Conservation (phyloP, 2,113 vertebrate genomes). For the Eurystomus gularis region DNA sequence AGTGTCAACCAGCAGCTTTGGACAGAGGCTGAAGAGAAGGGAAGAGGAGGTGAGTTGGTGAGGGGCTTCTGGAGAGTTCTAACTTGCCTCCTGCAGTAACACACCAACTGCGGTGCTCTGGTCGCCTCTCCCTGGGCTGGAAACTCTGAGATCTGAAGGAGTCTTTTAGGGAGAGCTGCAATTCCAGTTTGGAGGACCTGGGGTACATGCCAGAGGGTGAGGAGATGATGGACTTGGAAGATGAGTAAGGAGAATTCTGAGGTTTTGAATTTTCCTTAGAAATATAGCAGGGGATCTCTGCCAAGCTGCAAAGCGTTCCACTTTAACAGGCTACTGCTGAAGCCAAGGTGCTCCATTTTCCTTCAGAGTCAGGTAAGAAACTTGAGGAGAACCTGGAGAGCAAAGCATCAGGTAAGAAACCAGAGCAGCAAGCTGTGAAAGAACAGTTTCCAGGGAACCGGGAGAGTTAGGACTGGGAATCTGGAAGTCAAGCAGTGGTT, state of each 20-base stretch:
- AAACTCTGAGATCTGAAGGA: neutral
- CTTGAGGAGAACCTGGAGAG: neutral
- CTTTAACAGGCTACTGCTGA: neutral
- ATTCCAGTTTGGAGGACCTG: neutral
- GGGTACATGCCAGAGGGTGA: neutral
- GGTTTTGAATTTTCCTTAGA: neutral
- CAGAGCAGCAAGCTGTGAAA: neutral
- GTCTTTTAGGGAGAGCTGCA: neutral
- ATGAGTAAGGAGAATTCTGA: neutral
- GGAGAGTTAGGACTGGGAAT: neutral
- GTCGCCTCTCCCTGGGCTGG: neutral
- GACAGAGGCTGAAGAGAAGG: neutral
- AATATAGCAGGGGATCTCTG: neutral
- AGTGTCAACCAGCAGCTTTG: neutral
- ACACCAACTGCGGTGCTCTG: neutral
- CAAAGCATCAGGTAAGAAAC: neutral
- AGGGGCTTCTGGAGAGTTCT: neutral
- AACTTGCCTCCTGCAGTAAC: neutral
- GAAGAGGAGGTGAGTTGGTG: neutral
- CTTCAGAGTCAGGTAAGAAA: neutral
- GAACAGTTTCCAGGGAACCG: neutral
- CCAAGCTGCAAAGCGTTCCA: neutral
- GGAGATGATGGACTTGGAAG: neutral
- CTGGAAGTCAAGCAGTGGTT: neutral
- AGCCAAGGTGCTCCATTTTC: neutral